These are phyloP conservation scores for Coccyzus lansbergi DNA, from an alignment of 2,797 vertebrate genomes.

Conservation along the genomic window DNA sequence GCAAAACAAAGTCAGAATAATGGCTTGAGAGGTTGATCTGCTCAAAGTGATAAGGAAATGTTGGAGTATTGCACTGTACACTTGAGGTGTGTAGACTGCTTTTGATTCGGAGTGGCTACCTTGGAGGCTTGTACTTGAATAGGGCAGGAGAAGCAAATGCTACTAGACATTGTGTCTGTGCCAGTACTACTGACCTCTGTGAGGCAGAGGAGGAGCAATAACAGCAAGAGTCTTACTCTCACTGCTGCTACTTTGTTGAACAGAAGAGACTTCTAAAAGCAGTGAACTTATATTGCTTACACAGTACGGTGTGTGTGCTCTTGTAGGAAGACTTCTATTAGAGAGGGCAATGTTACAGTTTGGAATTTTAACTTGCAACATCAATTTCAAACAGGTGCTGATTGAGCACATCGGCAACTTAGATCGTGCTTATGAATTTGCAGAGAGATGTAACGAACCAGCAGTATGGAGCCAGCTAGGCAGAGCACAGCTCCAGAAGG, in stretches of 20 bases:
- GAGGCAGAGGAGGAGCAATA: background rate
- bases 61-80: background rate
- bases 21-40: background rate
- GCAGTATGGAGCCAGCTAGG: conserved; percentile 91
- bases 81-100: background rate
- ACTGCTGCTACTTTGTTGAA: background rate
- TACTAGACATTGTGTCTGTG: background rate
- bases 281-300: background rate
- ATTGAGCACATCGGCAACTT: conserved; percentile 86
- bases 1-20: background rate
- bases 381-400: conserved; percentile 81
- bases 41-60: background rate
- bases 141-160: background rate
- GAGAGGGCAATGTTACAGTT: background rate
- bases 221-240: background rate
- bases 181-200: background rate
- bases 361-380: background rate
- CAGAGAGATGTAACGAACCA: conserved; percentile 84
- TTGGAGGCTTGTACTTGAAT: background rate
- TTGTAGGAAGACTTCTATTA: background rate
- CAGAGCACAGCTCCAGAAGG: conserved; percentile 87
- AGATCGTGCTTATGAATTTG: conserved; percentile 81
- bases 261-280: background rate
- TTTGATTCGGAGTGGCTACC: background rate
- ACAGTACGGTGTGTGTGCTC: background rate